phyloP scores from a whole-genome alignment of 2,113 vertebrate species.

The Mystacornis crossleyi region DNA sequence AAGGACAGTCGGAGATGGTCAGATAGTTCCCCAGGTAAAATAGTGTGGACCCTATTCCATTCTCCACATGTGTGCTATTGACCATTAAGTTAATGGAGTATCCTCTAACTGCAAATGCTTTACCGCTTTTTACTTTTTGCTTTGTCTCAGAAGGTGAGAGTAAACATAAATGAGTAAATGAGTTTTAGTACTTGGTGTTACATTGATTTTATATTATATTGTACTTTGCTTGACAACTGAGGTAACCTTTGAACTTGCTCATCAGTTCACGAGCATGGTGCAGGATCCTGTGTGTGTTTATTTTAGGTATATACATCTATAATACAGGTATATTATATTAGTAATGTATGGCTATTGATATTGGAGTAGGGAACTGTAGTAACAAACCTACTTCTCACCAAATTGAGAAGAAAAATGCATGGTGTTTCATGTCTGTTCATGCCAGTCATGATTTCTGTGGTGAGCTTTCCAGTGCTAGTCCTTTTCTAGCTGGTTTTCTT shows the following conservation, averaged over 20 bases:
- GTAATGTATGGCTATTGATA: neutral
- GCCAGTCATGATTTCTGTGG: neutral
- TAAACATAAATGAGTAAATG: neutral
- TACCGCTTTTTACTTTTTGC: neutral
- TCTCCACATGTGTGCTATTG: rapidly evolving
- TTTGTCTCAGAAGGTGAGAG: neutral
- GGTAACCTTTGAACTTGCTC: neutral
- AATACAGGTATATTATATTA: neutral
- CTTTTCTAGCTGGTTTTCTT: neutral
- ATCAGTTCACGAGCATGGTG: neutral
- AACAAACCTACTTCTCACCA: neutral
- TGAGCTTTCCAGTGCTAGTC: neutral
- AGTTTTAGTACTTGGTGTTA: neutral
- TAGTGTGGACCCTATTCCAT: neutral
- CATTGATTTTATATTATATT: neutral
- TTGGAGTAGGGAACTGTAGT: neutral
- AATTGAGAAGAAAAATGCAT: neutral
- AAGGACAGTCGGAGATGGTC: neutral
- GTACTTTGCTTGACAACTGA: neutral
- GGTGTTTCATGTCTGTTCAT: neutral
- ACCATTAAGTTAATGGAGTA: neutral
- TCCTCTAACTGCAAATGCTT: neutral
- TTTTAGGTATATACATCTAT: neutral
- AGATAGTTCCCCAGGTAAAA: neutral
- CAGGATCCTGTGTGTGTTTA: neutral